These are phyloP conservation scores for Hirtodrosophila histrioides DNA, from an alignment of 2,888 invertebrate genomes.

Conservation along the genomic window DNA sequence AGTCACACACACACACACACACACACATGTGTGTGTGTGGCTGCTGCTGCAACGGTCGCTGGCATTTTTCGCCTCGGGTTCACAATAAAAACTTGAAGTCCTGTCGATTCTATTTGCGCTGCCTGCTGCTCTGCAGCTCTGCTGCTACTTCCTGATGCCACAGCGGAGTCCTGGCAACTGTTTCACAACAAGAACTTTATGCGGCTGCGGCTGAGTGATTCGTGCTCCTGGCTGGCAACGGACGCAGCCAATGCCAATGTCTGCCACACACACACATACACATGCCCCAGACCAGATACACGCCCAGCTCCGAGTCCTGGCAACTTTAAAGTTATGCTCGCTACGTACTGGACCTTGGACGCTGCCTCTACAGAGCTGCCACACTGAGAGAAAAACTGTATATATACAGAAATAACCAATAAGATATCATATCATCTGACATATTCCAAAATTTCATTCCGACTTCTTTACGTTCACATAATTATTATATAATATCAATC, in stretches of 20 bases:
- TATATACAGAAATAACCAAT: no score
- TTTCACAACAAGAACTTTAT: slow-evolving; percentile 72
- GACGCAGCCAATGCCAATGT: slow-evolving; percentile 41
- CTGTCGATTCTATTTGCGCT: slow-evolving; percentile 72
- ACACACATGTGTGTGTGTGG: slow-evolving; percentile 14
- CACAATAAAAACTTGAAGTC: slow-evolving; percentile 77
- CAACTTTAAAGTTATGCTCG: slow-evolving; percentile 34
- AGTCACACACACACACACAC: slow-evolving; percentile 31
- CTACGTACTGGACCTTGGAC: slow-evolving; percentile 55
- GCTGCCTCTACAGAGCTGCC: slow-evolving; percentile 9
- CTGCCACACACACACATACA: slow-evolving; percentile 15
- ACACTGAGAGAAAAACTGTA: no score
- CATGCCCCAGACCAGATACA: neutral
- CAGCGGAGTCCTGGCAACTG: slow-evolving; percentile 53
- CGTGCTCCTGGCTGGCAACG: slow-evolving; percentile 30
- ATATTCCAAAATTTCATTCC: no score
- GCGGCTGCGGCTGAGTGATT: slow-evolving; percentile 75
- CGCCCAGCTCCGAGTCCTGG: slow-evolving; percentile 1
- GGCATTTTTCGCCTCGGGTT: slow-evolving; percentile 55
- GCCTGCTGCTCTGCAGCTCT: slow-evolving; percentile 11
- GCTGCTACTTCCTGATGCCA: slow-evolving; percentile 16
- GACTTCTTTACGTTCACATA: no score
- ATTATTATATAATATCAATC: no score
- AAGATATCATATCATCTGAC: no score
- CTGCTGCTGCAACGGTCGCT: slow-evolving; percentile 21